Evolutionary conservation across 1,140 invertebrate species (phyloP).

Genomic region (Achatina immaculata): DNA sequence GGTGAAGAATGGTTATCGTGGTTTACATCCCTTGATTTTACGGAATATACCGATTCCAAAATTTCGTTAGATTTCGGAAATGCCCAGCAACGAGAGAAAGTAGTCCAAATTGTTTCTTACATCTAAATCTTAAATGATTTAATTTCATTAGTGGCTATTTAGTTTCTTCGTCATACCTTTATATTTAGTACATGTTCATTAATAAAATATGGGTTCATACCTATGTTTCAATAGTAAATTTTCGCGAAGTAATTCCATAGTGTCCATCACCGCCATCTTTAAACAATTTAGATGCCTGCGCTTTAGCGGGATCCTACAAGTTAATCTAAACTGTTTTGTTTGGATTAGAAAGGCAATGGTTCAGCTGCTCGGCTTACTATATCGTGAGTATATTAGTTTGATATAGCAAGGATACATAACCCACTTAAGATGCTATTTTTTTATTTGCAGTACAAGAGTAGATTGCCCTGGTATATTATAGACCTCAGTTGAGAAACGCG

Average conservation of each 20-base stretch:
- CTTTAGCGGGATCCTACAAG: conserved; percentile 15
- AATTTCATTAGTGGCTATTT: too few species aligned
- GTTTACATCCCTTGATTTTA: not conserved
- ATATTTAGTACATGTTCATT: too few species aligned
- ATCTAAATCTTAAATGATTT: too few species aligned
- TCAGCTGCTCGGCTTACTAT: not conserved
- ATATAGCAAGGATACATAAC: too few species aligned
- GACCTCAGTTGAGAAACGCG: too few species aligned
- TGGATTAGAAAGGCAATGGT: conserved; percentile 30
- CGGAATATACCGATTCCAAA: not conserved
- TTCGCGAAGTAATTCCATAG: not conserved
- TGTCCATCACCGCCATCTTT: conserved; percentile 45
- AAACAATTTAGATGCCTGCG: conserved; percentile 50
- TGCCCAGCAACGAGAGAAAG: conserved; percentile 39
- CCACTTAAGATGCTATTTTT: too few species aligned
- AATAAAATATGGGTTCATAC: too few species aligned
- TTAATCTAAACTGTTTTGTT: conserved; percentile 36
- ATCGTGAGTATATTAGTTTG: not conserved
- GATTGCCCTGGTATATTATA: too few species aligned
- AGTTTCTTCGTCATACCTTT: too few species aligned
- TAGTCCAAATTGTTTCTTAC: conserved; percentile 36
- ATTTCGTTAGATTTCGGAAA: conserved; percentile 6
- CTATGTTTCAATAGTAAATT: too few species aligned
- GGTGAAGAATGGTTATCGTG: not conserved
- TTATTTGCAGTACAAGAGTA: too few species aligned